phyloP scores from a whole-genome alignment of 2,888 invertebrate genomes.

The Cepaea hortensis region DNA sequence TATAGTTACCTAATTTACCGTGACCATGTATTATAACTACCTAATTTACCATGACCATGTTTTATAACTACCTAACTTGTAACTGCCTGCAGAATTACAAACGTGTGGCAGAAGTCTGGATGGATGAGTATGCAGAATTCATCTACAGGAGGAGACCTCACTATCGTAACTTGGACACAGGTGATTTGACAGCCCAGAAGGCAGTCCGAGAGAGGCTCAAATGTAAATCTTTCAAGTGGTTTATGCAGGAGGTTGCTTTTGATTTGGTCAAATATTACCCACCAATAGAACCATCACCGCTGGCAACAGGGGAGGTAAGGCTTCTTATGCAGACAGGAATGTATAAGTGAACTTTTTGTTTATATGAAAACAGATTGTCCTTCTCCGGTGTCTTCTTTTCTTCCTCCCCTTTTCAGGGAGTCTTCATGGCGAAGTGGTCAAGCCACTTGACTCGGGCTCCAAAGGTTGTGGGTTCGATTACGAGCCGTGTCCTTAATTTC shows the following conservation, averaged over 20 bases:
- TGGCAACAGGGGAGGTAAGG: conserved; percentile 85
- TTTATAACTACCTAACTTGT: neutral
- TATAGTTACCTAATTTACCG: too few species aligned
- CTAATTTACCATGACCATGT: too few species aligned
- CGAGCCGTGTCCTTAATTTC: too few species aligned
- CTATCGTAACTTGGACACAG: conserved; percentile 83
- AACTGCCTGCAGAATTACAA: conserved; percentile 86
- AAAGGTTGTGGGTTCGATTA: too few species aligned
- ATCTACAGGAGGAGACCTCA: conserved; percentile 88
- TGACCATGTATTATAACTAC: too few species aligned
- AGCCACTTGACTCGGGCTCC: too few species aligned
- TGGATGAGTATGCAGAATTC: conserved; percentile 95
- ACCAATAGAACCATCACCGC: conserved; percentile 88
- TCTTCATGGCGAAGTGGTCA: too few species aligned
- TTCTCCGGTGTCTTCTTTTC: neutral
- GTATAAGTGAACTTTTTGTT: too few species aligned
- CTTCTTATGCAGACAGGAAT: neutral
- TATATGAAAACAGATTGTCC: neutral
- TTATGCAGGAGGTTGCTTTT: conserved; percentile 93
- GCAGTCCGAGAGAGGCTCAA: conserved; percentile 85
- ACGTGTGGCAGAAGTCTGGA: conserved; percentile 97
- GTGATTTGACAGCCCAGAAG: conserved; percentile 87
- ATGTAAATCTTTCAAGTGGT: conserved; percentile 96
- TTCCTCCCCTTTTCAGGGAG: neutral
- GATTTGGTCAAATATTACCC: conserved; percentile 92